These are phyloP conservation scores for Gambusia holbrooki DNA, from an alignment of 2,113 vertebrate genomes.

Conservation along the genomic window DNA sequence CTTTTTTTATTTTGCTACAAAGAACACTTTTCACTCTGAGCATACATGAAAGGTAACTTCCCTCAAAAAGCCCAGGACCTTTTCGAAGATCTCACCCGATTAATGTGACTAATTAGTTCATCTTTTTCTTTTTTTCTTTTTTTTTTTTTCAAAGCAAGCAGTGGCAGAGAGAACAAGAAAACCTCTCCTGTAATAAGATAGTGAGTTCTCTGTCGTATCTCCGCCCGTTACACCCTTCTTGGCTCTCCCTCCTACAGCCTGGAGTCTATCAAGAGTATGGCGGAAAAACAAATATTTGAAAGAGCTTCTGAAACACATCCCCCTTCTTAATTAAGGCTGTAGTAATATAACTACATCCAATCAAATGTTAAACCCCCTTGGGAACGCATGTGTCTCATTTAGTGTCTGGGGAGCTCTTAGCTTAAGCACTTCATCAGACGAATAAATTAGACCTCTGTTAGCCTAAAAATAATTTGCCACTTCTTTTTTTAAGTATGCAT, in stretches of 20 bases:
- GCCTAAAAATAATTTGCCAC: conserved; percentile 77
- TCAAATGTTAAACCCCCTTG: conserved; percentile 76
- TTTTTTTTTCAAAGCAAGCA: conserved; percentile 4
- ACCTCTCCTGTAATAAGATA: conserved; percentile 16
- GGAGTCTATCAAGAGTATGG: conserved; percentile 73
- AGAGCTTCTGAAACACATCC: conserved; percentile 79
- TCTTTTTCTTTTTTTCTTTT: conserved; percentile 21
- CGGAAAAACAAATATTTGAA: conserved; percentile 83
- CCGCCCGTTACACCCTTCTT: conserved; percentile 44
- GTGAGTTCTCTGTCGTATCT: conserved; percentile 51
- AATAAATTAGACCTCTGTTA: conserved; percentile 84
- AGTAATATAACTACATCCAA: conserved; percentile 81
- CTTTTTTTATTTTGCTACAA: conserved; percentile 71
- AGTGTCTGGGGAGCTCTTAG: conserved; percentile 83
- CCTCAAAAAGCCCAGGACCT: conserved; percentile 46
- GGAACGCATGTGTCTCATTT: conserved; percentile 78
- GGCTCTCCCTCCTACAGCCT: conserved; percentile 64
- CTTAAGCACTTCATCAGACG: conserved; percentile 82
- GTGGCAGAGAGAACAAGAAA: neutral
- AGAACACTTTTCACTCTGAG: conserved; percentile 56
- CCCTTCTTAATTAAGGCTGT: conserved; percentile 83
- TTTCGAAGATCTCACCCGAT: conserved; percentile 19
- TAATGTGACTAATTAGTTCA: conserved; percentile 36
- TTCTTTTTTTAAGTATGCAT: conserved; percentile 70
- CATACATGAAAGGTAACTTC: conserved; percentile 66